Evolutionary conservation across 2,797 vertebrate genomes (phyloP).

Genomic region (Australoheros facetus): DNA sequence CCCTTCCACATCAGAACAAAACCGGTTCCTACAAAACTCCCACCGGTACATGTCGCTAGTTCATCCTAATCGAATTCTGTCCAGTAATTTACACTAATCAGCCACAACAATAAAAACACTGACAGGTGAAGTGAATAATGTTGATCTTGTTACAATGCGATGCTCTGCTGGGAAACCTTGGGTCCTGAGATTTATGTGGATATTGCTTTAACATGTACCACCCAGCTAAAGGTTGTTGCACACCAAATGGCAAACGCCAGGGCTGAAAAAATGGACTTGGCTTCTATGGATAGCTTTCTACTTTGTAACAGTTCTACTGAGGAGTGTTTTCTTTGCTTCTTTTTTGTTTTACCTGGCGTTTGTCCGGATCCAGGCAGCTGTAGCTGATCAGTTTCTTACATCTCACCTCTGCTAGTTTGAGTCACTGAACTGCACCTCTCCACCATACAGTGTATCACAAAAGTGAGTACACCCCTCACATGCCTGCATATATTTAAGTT

Average conservation of each 20-base stretch:
- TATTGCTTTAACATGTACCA: not conserved
- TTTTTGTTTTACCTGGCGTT: not conserved
- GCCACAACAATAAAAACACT: not conserved
- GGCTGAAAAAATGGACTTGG: not conserved
- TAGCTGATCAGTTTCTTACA: not conserved
- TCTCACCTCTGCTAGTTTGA: not conserved
- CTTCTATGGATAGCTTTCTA: not conserved
- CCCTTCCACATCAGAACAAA: not conserved
- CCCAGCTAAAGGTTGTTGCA: not conserved
- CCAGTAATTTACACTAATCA: not conserved
- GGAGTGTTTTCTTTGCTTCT: too few relatives aligned
- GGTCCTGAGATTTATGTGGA: not conserved
- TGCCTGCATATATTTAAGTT: too few relatives aligned
- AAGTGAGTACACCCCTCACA: too few relatives aligned
- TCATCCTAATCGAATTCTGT: not conserved
- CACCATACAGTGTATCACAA: not conserved
- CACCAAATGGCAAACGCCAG: not conserved
- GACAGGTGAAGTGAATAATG: not conserved
- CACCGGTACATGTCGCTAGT: not conserved
- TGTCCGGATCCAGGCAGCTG: too few relatives aligned
- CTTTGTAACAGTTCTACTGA: not conserved
- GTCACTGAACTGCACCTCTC: not conserved
- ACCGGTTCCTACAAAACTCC: not conserved
- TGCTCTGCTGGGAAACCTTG: not conserved
- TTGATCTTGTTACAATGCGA: not conserved